Evolutionary conservation across 2,797 vertebrate species (phyloP), one percentile per base, ranked within the genome.

Genomic region (Bradypus variegatus): DNA sequence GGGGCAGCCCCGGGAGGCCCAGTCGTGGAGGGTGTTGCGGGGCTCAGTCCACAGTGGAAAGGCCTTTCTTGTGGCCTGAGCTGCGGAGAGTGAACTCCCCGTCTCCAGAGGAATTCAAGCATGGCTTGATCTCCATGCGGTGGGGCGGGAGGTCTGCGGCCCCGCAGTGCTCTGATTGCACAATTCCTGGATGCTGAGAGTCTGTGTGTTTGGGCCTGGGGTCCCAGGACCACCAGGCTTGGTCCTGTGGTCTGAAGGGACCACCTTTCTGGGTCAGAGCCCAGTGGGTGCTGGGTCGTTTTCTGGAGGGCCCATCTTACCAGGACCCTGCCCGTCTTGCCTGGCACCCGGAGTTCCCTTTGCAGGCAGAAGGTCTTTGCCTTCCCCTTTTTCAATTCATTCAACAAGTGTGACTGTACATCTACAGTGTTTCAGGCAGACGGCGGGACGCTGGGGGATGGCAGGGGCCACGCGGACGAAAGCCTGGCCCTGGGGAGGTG

Each of bases 111-210:
- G 67, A 87, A 79, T 83, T 29, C 89, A 83, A 76, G 89, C 27
- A 48, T 0, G 9, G 83, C 58, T 80, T 55, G 76, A 64, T 38
- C 70, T 33, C 64, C 29, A 15, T 0, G 5, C 0, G 5, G 5
- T 2, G 2, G n/a, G 5, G 1, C 11, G 25, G 11, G 45, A 10
- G 60, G 5, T 1, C 21, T 11, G 88, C 6, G 7, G 76, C 23
- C 11, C 23, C 27, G 0, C 0, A 2, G 53, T 1, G 3, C 13
- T 53, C 72, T 8, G 69, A 29, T 2, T 29, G 33, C 45, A 4
- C 0, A 1, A 27, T 16, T 73, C 64, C 15, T 64, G n/a, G 75
- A 23, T 0, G 12, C 25, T 0, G 1, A 12, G 33, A 13, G 67
- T 19, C 55, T 70, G 7, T 10, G 48, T 33, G 14, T 25, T 16